Conservation (phyloP, 1,140 invertebrate genomes). For the Hyposmocoma kahamanoa region DNA sequence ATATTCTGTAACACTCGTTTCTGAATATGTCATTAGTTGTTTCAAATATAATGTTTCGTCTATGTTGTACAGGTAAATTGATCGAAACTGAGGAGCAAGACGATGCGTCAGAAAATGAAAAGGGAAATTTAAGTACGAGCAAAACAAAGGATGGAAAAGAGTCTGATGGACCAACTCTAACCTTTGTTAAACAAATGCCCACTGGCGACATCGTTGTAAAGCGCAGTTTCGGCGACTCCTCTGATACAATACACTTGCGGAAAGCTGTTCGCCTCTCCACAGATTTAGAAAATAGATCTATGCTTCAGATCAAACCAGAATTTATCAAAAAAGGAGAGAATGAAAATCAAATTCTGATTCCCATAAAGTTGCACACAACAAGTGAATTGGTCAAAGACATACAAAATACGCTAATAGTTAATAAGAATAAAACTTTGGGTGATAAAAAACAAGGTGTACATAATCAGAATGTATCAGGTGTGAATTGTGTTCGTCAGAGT, state of each 20-base stretch:
- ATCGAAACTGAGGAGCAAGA: conserved; percentile 63
- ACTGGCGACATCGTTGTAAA: conserved; percentile 59
- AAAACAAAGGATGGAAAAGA: conserved; percentile 44
- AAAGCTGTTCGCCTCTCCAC: conserved; percentile 59
- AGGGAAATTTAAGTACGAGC: conserved; percentile 47
- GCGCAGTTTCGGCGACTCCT: conserved; percentile 46
- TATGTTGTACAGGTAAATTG: conserved; percentile 55
- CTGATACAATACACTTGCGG: conserved; percentile 53
- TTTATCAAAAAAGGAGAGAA: conserved; percentile 54
- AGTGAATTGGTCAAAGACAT: conserved; percentile 64
- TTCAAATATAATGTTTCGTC: too few species aligned
- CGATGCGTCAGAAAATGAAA: conserved; percentile 52
- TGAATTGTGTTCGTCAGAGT: conserved; percentile 60
- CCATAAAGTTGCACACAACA: conserved; percentile 48
- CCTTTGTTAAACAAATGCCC: conserved; percentile 59
- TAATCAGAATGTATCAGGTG: conserved; percentile 64
- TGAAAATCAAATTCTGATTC: conserved; percentile 60
- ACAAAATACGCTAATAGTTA: conserved; percentile 64
- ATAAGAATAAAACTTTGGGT: conserved; percentile 59
- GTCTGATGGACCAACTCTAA: conserved; percentile 41
- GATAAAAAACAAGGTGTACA: conserved; percentile 69
- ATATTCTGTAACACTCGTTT: too few species aligned
- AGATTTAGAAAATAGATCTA: conserved; percentile 60
- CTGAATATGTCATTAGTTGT: too few species aligned
- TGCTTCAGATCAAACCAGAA: conserved; percentile 56